Conservation (phyloP, 1,140 invertebrate genomes). For the Agraylea sexmaculata region DNA sequence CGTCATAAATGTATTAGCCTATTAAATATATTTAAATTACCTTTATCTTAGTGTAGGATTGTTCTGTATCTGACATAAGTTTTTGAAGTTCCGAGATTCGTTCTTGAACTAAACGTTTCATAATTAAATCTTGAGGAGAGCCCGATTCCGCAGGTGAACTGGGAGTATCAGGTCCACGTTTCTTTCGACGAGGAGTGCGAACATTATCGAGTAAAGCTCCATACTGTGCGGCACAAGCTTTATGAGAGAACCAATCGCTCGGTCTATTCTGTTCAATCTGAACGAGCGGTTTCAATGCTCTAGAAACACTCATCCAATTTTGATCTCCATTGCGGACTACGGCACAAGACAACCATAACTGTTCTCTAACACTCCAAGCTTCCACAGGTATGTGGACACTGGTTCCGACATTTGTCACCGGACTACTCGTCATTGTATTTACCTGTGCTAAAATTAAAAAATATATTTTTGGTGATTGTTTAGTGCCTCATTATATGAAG, state of each 20-base stretch:
- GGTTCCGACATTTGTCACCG: too few relatives aligned
- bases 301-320: slow-evolving; percentile 87
- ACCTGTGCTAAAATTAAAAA: too few relatives aligned
- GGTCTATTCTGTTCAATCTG: slow-evolving; percentile 61
- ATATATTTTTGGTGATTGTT: too few relatives aligned
- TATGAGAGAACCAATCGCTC: slow-evolving; percentile 83
- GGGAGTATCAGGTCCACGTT: slow-evolving; percentile 48
- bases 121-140: slow-evolving; percentile 69
- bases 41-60: slow-evolving; percentile 61
- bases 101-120: slow-evolving; percentile 66
- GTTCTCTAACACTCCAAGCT: slow-evolving; percentile 73
- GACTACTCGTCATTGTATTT: too few relatives aligned
- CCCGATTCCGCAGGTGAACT: slow-evolving; percentile 36
- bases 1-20: slow-evolving; percentile 32
- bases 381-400: too few relatives aligned
- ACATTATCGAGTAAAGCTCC: slow-evolving; percentile 69
- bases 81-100: slow-evolving; percentile 64
- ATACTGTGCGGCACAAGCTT: slow-evolving; percentile 84
- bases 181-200: slow-evolving; percentile 79
- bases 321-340: slow-evolving; percentile 83
- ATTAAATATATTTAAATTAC: slow-evolving; percentile 44
- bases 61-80: slow-evolving; percentile 52
- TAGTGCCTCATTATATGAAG: too few relatives aligned
- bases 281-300: slow-evolving; percentile 57
- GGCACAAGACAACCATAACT: slow-evolving; percentile 74